Conservation (phyloP, 2,797 vertebrate species). For the Geotria australis region DNA sequence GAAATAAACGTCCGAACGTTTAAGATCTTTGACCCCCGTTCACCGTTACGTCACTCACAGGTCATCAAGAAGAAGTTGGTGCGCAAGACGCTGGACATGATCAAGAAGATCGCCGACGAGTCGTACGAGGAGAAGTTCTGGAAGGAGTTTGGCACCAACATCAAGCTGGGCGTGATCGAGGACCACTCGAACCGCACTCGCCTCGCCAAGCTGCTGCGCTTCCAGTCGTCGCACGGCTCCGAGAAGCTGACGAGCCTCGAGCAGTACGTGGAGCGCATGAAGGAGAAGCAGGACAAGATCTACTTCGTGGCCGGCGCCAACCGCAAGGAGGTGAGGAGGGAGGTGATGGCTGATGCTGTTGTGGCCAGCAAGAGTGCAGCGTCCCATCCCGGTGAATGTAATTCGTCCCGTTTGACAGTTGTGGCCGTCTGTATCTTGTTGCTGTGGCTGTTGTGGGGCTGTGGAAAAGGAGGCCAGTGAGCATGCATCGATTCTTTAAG, state of each 20-base stretch:
- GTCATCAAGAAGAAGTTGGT: slow-evolving; percentile 96
- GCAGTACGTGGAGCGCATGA: slow-evolving; percentile 93
- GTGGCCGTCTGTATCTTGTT: too few relatives aligned
- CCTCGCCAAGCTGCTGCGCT: slow-evolving; percentile 75
- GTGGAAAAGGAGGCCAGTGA: too few relatives aligned
- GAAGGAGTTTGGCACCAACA: slow-evolving; percentile 97
- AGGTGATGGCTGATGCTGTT: too few relatives aligned
- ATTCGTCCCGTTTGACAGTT: neutral
- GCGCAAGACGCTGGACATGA: slow-evolving; percentile 93
- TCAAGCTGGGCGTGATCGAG: slow-evolving; percentile 94
- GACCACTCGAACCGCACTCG: slow-evolving; percentile 94
- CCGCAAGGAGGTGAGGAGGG: slow-evolving; percentile 43
- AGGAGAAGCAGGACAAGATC: slow-evolving; percentile 96
- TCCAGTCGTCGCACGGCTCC: slow-evolving; percentile 67
- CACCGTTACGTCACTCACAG: slow-evolving; percentile 10
- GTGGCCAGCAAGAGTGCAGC: too few relatives aligned
- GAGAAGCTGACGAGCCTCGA: slow-evolving; percentile 39
- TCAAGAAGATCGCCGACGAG: slow-evolving; percentile 92
- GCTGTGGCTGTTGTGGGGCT: too few relatives aligned
- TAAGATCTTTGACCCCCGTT: too few relatives aligned
- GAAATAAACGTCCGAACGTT: too few relatives aligned
- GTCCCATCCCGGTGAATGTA: neutral
- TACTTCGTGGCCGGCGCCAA: slow-evolving; percentile 90
- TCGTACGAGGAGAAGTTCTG: slow-evolving; percentile 87
- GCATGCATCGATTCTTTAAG: too few relatives aligned